Percentiles rank a stretch among this genome's conserved stretches.
These are phyloP conservation scores for Lepas anatifera DNA, from an alignment of 2,888 invertebrate species.

Conservation along the genomic window DNA sequence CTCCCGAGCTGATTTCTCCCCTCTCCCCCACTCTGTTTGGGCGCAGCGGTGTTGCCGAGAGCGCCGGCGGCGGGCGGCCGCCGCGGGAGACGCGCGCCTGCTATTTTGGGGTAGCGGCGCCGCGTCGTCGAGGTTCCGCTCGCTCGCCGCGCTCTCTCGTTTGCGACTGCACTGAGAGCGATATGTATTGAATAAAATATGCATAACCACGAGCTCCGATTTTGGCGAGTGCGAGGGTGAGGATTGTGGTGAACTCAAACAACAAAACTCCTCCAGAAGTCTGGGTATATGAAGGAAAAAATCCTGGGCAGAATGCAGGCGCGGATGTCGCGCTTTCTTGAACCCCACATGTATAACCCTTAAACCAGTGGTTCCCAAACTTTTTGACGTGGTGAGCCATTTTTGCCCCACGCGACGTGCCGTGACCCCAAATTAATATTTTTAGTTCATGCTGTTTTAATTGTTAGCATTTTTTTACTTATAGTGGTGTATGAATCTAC, in stretches of 20 bases:
- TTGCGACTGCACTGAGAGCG: background rate
- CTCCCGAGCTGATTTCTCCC: too few species aligned
- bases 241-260: too few species aligned
- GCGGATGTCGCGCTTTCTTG: too few species aligned
- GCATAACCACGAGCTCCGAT: slow-evolving; percentile 10
- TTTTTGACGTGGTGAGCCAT: too few species aligned
- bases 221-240: too few species aligned
- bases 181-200: slow-evolving; percentile 12
- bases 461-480: background rate
- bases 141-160: background rate
- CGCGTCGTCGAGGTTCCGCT: background rate
- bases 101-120: background rate
- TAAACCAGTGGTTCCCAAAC: too few species aligned
- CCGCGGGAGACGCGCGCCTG: background rate
- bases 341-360: too few species aligned
- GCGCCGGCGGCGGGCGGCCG: background rate
- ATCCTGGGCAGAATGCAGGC: too few species aligned
- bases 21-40: background rate
- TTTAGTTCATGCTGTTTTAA: background rate
- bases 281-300: too few species aligned
- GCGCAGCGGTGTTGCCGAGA: background rate
- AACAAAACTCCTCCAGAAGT: too few species aligned
- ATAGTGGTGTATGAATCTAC: too few species aligned
- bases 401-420: too few species aligned
- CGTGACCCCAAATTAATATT: background rate